Conservation (phyloP, 1,140 invertebrate species). For the Oedothorax gibbosus region DNA sequence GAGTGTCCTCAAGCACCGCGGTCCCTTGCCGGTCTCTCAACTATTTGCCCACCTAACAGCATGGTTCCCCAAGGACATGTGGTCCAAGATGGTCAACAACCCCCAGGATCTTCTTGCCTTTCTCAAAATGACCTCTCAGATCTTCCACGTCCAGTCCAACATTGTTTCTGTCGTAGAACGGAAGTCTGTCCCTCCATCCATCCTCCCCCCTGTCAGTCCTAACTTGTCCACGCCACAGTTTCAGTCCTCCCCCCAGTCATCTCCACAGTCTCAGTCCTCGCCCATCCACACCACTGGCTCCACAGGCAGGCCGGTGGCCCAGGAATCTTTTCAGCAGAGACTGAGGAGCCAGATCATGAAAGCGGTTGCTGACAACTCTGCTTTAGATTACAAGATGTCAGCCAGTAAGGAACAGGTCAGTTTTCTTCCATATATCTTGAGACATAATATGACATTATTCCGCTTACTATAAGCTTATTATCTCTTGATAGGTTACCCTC, state of each 20-base stretch:
- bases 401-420: neutral
- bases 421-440: too few species aligned
- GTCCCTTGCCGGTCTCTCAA: slow-evolving; percentile 85
- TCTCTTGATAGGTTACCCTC: too few species aligned
- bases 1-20: slow-evolving; percentile 60
- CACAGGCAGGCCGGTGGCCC: slow-evolving; percentile 39
- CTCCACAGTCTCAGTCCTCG: slow-evolving; percentile 4
- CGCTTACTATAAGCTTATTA: too few species aligned
- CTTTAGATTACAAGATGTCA: slow-evolving; percentile 74
- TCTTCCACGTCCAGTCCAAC: slow-evolving; percentile 90
- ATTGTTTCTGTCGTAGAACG: slow-evolving; percentile 77
- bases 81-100: slow-evolving; percentile 86
- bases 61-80: slow-evolving; percentile 79
- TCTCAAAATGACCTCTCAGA: slow-evolving; percentile 88
- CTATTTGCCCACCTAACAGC: slow-evolving; percentile 84
- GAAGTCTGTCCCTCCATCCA: slow-evolving; percentile 48
- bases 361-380: slow-evolving; percentile 85
- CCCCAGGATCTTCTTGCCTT: slow-evolving; percentile 87
- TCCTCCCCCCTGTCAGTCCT: slow-evolving; percentile 18
- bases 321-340: slow-evolving; percentile 62
- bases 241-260: neutral
- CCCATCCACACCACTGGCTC: neutral
- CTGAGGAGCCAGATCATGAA: slow-evolving; percentile 64
- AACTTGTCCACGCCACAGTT: neutral
- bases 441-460: too few species aligned